Evolutionary conservation across 2,888 invertebrate genomes (phyloP).

Genomic region (Tenthredo scrophulariae): DNA sequence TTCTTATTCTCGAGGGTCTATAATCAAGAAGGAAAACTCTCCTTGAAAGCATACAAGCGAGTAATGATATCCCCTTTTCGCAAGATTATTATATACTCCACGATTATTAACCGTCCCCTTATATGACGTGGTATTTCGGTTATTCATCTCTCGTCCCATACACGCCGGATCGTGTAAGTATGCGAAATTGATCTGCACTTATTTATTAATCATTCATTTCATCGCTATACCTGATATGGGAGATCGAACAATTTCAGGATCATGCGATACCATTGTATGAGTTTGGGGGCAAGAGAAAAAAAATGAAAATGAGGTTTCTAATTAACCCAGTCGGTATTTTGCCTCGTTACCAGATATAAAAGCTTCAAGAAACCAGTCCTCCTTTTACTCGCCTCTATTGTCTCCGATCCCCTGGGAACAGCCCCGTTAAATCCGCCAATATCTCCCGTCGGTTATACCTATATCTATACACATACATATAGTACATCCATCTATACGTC

Average conservation of each 20-base stretch:
- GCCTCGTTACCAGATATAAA: slow-evolving; percentile 25
- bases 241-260: not conserved
- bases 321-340: slow-evolving; percentile 35
- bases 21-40: slow-evolving; percentile 34
- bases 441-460: not conserved
- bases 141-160: not conserved
- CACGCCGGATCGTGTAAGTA: not conserved
- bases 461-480: not conserved
- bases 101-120: not conserved
- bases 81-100: slow-evolving; percentile 16
- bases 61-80: slow-evolving; percentile 24
- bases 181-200: not conserved
- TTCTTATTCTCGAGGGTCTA: not conserved
- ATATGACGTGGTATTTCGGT: slow-evolving; percentile 15
- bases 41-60: not conserved
- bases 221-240: not conserved
- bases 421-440: not conserved
- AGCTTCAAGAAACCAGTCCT: slow-evolving; percentile 27
- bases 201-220: not conserved
- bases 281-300: not conserved
- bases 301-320: slow-evolving; percentile 6
- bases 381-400: slow-evolving; percentile 21
- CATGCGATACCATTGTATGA: not conserved
- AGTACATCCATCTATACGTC: not conserved
- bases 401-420: slow-evolving; percentile 45